phyloP scores from a whole-genome alignment of 2,888 invertebrate genomes.

The Oscheius sp. region DNA sequence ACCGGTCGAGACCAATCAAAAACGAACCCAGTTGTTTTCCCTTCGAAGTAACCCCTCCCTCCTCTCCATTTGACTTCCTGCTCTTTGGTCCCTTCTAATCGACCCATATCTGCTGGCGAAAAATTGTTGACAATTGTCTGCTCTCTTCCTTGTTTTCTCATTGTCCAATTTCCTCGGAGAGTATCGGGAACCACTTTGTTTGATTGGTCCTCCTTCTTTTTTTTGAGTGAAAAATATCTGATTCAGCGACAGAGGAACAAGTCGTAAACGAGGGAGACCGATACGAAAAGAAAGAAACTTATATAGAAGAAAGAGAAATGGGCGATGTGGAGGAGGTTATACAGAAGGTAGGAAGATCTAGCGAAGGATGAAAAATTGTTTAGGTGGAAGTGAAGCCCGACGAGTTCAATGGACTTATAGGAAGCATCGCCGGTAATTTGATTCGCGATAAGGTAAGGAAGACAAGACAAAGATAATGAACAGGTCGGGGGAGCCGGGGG shows the following conservation, averaged over 20 bases:
- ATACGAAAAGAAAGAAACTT: conserved; percentile 4
- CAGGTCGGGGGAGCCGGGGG: conserved; percentile 60
- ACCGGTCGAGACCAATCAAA: too few relatives aligned
- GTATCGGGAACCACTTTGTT: not conserved
- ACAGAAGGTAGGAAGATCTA: conserved; percentile 16
- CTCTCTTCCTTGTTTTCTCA: not conserved
- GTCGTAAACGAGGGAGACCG: conserved; percentile 1
- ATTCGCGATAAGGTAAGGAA: conserved; percentile 61
- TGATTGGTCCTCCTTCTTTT: not conserved
- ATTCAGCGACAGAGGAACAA: not conserved
- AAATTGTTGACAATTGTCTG: not conserved
- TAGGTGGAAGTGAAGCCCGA: conserved; percentile 51
- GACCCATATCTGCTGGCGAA: not conserved
- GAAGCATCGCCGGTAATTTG: conserved; percentile 65
- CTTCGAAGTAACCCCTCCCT: not conserved
- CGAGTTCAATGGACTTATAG: conserved; percentile 67
- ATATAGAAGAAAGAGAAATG: conserved; percentile 1
- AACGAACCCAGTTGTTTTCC: not conserved
- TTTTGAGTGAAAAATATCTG: not conserved
- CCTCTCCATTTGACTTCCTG: not conserved
- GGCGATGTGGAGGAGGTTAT: conserved; percentile 31
- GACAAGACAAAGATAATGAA: not conserved
- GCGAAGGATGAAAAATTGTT: not conserved
- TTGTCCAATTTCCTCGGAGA: not conserved
- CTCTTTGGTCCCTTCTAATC: not conserved